Conservation (phyloP, 2,113 vertebrate species). For the Peromyscus maniculatus region DNA sequence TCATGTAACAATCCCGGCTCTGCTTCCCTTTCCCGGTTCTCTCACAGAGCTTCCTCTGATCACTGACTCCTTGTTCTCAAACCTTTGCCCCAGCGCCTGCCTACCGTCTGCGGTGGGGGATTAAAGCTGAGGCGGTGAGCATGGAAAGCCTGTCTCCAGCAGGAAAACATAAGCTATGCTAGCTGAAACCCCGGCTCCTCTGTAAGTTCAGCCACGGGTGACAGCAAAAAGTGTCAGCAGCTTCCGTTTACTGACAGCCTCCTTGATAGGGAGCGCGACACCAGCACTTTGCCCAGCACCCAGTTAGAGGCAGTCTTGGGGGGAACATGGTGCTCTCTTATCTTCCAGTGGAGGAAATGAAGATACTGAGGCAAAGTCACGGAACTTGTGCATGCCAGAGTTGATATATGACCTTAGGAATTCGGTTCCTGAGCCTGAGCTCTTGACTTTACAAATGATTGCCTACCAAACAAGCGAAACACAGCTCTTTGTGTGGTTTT, state of each 20-base stretch:
- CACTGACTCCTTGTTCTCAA: background rate
- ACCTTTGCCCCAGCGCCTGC: background rate
- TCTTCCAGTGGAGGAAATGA: background rate
- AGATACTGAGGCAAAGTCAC: background rate
- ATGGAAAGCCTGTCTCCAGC: background rate
- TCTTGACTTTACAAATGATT: background rate
- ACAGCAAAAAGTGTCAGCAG: background rate
- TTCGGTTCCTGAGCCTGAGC: background rate
- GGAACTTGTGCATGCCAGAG: too few relatives aligned
- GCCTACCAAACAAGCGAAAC: background rate
- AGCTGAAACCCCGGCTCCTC: background rate
- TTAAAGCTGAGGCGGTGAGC: background rate
- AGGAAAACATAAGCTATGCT: constrained; percentile 21
- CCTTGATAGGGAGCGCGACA: background rate
- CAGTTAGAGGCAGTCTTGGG: background rate
- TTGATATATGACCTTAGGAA: background rate
- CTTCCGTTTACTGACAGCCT: background rate
- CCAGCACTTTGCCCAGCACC: background rate
- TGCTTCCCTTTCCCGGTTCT: background rate
- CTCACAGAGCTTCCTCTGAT: background rate
- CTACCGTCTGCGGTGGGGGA: background rate
- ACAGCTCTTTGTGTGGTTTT: background rate
- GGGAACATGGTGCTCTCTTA: background rate
- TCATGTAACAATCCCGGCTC: background rate
- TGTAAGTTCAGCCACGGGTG: background rate